Conservation (phyloP, 2,113 vertebrate species). For the Xiphorhynchus elegans region DNA sequence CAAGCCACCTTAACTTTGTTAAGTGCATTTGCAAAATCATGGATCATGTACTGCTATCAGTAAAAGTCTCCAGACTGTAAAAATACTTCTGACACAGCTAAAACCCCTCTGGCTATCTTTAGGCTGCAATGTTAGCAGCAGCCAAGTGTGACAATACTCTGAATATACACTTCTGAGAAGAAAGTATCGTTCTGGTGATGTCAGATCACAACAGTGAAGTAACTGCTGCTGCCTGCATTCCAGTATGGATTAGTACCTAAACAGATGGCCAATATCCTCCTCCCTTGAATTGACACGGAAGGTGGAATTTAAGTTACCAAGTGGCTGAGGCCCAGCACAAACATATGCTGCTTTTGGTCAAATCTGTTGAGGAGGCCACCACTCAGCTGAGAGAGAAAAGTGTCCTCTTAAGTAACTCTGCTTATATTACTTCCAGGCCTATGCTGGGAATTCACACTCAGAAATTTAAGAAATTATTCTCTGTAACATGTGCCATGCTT, state of each 20-base stretch:
- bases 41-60: not conserved
- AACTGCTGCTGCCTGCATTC: not conserved
- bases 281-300: not conserved
- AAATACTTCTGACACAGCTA: not conserved
- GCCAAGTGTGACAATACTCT: not conserved
- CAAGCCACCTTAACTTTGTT: not conserved
- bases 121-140: not conserved
- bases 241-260: not conserved
- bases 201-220: not conserved
- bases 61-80: not conserved
- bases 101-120: not conserved
- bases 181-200: not conserved
- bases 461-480: not conserved
- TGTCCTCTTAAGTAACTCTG: not conserved
- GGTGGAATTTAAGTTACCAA: not conserved
- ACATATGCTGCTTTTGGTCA: not conserved
- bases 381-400: not conserved
- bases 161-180: not conserved
- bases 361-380: not conserved
- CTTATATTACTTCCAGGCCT: not conserved
- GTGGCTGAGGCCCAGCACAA: not conserved
- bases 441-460: not conserved
- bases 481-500: not conserved
- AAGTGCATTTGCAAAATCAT: not conserved
- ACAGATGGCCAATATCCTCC: not conserved